These are phyloP conservation scores for Apodemia zela DNA, from an alignment of 2,888 invertebrate species.

Conservation along the genomic window DNA sequence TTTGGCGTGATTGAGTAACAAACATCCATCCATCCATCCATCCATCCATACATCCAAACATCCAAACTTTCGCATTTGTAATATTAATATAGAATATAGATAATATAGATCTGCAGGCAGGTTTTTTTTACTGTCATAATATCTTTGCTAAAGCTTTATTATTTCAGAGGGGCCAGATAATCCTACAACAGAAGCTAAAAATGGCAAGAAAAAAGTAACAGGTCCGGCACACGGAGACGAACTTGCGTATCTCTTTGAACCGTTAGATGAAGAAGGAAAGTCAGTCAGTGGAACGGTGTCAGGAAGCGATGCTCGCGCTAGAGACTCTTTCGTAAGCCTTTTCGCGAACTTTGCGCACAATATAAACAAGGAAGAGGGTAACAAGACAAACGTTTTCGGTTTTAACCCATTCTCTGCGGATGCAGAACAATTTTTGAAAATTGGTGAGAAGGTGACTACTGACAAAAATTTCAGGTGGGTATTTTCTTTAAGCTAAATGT, in stretches of 20 bases:
- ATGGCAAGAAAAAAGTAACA: slow-evolving; percentile 37
- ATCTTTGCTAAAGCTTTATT: neutral
- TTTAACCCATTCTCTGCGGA: slow-evolving; percentile 47
- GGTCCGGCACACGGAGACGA: slow-evolving; percentile 86
- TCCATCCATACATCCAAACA: too few species aligned
- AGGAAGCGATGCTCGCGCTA: slow-evolving; percentile 82
- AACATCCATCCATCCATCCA: too few species aligned
- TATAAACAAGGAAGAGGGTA: slow-evolving; percentile 36
- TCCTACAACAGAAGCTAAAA: slow-evolving; percentile 32
- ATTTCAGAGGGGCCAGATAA: slow-evolving; percentile 30
- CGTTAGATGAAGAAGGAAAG: slow-evolving; percentile 80
- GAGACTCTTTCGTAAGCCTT: slow-evolving; percentile 83
- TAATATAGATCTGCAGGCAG: too few species aligned
- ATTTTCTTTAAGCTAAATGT: slow-evolving; percentile 2
- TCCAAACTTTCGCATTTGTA: too few species aligned
- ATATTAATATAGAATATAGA: too few species aligned
- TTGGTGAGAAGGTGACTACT: slow-evolving; percentile 47
- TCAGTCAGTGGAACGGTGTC: slow-evolving; percentile 61
- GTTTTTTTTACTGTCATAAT: too few species aligned
- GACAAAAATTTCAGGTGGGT: slow-evolving; percentile 63
- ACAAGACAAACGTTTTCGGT: slow-evolving; percentile 37
- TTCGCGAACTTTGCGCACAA: slow-evolving; percentile 84
- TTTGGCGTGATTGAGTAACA: too few species aligned
- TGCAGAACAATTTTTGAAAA: slow-evolving; percentile 57
- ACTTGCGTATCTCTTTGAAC: slow-evolving; percentile 85